Evolutionary conservation across 2,888 invertebrate genomes (phyloP).

Genomic region (Hoplodrina ambigua): DNA sequence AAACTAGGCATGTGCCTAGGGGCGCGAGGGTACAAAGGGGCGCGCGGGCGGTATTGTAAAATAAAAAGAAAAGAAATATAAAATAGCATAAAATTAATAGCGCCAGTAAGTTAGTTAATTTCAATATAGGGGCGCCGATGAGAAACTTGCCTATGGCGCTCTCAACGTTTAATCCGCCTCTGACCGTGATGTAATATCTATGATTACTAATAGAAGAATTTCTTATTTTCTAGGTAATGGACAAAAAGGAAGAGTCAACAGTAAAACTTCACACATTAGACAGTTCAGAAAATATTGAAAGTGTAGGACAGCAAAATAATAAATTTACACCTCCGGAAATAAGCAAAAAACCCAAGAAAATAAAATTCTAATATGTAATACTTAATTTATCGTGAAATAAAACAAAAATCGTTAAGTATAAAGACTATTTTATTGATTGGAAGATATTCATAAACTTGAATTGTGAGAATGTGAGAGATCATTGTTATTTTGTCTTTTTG

Average conservation of each 20-base stretch:
- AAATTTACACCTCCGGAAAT: constrained; percentile 53
- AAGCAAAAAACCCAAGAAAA: constrained; percentile 85
- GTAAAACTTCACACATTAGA: constrained; percentile 85
- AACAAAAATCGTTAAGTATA: constrained; percentile 6
- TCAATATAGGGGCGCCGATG: too few relatives aligned
- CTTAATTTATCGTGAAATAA: constrained; percentile 27
- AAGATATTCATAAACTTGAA: background rate
- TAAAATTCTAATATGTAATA: constrained; percentile 76
- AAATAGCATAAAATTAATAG: too few relatives aligned
- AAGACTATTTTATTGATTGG: constrained; percentile 21
- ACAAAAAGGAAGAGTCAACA: constrained; percentile 83
- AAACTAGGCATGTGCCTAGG: too few relatives aligned
- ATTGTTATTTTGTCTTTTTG: constrained; percentile 57
- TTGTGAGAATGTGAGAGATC: constrained; percentile 58
- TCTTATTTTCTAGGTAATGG: constrained; percentile 75
- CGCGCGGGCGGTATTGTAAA: too few relatives aligned
- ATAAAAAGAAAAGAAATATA: too few relatives aligned
- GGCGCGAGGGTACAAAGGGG: too few relatives aligned
- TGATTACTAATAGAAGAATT: background rate
- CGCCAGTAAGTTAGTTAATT: too few relatives aligned
- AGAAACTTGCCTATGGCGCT: too few relatives aligned
- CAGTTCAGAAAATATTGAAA: constrained; percentile 82
- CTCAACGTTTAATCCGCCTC: too few relatives aligned
- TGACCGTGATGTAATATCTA: background rate
- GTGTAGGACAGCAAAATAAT: constrained; percentile 74